Evolutionary conservation across 1,140 invertebrate species (phyloP), one percentile per base, ranked within the genome.

Genomic region (Saccostrea echinata): DNA sequence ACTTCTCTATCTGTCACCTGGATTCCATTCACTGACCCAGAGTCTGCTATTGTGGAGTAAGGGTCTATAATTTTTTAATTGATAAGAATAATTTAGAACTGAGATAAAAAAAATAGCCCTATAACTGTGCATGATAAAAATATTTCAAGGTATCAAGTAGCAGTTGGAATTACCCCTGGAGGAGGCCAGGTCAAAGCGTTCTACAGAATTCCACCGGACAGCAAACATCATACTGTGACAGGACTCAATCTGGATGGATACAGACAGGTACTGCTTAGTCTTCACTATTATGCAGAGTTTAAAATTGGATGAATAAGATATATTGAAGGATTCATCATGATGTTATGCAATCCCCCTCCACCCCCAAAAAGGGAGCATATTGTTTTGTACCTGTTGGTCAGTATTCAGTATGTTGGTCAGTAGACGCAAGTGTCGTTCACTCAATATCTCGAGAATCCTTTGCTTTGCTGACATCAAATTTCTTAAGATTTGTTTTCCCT

Each of bases 141-240:
- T 27, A 33, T 30, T 12, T 13, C 0, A 57, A 91, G 91, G n/a
- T 91, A 91, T 84, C 81, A 91, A 55, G 61, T 92, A 12, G 92
- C 92, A 1, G 71, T 92, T 2, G 92, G 92, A 13, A 91, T 89
- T 43, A 90, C 68, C 3, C 88, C 89, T 30, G 92, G 92, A 13
- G 91, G 92, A 11, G 88, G 88, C 24, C 91, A 92, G 68, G 80
- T 92, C 13, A 87, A 87, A 84, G 80, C 64, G 0, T 91, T 91
- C 83, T 86, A 91, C 68, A 76, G 51, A 3, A 85, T 91, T 21
- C 86, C 88, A 18, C 9, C 33, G 2, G 85, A 86, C 3, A 27
- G 35, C 1, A 88, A 90, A 52, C 84, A 90, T 57, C 89, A 88
- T 27, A 85, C 85, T 18, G 57, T 92, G 1, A 76, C 76, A 35